Evolutionary conservation across 2,797 vertebrate genomes (phyloP).

Genomic region (Threskiornis aethiopicus): DNA sequence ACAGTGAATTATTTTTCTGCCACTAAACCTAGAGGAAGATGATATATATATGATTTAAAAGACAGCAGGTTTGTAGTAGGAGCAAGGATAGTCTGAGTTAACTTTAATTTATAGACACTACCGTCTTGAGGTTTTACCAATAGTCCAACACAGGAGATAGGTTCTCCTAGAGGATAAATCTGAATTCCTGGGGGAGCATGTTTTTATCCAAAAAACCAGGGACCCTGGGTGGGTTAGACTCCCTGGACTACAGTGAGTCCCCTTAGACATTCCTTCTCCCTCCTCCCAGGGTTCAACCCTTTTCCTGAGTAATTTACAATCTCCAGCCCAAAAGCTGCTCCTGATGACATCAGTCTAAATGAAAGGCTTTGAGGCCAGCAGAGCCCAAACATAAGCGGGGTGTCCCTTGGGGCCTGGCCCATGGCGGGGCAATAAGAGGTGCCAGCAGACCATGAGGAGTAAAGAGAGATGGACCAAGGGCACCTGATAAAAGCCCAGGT

Average conservation of each 20-base stretch:
- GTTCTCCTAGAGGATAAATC: not conserved
- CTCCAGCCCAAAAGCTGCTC: not conserved
- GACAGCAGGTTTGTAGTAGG: not conserved
- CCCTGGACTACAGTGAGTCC: not conserved
- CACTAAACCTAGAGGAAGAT: not conserved
- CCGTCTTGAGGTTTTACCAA: not conserved
- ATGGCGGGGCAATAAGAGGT: not conserved
- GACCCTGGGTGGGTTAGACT: not conserved
- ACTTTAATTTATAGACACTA: not conserved
- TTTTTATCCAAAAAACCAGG: not conserved
- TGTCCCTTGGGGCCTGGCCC: not conserved
- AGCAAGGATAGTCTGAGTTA: not conserved
- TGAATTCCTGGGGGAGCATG: not conserved
- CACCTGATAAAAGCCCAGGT: not conserved
- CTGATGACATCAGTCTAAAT: not conserved
- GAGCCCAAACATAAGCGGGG: accelerated
- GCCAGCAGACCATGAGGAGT: not conserved
- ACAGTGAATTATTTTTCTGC: not conserved
- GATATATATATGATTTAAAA: not conserved
- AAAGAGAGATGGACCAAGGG: not conserved
- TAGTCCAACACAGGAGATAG: not conserved
- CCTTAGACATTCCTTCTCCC: not conserved
- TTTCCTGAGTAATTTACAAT: not conserved
- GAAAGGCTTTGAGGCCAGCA: not conserved
- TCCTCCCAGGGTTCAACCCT: not conserved